phyloP scores from a whole-genome alignment of 2,888 invertebrate species.

The Hydraecia micacea region DNA sequence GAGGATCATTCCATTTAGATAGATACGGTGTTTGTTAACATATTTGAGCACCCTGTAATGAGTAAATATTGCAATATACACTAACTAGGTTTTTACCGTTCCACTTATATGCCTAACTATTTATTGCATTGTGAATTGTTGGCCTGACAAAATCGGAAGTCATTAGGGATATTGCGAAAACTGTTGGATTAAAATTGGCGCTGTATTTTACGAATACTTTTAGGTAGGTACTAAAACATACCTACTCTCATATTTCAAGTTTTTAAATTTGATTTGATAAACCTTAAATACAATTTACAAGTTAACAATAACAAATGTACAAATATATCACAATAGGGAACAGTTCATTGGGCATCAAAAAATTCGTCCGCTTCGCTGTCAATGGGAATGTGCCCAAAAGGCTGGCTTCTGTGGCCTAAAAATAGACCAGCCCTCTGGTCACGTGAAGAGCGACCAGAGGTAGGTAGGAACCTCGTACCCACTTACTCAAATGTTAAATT shows the following conservation, averaged over 20 bases:
- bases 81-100: slow-evolving; percentile 21
- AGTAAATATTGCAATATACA: slow-evolving; percentile 24
- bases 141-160: slow-evolving; percentile 55
- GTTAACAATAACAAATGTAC: neutral
- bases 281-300: neutral
- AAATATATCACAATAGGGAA: neutral
- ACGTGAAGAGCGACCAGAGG: too few relatives aligned
- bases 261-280: neutral
- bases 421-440: neutral
- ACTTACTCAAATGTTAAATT: neutral
- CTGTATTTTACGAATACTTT: slow-evolving; percentile 10
- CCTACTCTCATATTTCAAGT: neutral
- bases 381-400: neutral
- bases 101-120: slow-evolving; percentile 32
- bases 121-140: slow-evolving; percentile 56
- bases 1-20: neutral
- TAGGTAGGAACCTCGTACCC: neutral
- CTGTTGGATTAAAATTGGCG: slow-evolving; percentile 29
- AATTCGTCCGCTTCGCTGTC: neutral
- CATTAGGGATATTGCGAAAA: slow-evolving; percentile 44
- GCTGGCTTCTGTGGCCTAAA: neutral
- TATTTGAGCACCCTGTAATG: neutral
- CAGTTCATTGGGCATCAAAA: neutral
- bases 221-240: neutral
- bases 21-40: neutral